Evolutionary conservation across 2,888 invertebrate species (phyloP).

Genomic region (Halictus quadricinctus): DNA sequence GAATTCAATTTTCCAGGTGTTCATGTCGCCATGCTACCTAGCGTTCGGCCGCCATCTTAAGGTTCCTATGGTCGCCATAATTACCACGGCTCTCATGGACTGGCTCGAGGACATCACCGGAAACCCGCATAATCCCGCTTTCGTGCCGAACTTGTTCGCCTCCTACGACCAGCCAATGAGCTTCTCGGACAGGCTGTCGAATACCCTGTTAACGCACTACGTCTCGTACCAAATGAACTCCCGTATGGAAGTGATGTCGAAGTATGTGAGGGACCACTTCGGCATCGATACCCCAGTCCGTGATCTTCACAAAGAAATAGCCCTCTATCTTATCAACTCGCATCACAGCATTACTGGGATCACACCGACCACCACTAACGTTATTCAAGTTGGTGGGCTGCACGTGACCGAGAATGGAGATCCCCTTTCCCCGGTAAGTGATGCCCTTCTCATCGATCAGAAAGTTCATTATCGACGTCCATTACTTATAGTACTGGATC

Average conservation of each 20-base stretch:
- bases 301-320: slow-evolving; percentile 73
- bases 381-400: slow-evolving; percentile 85
- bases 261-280: slow-evolving; percentile 68
- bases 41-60: slow-evolving; percentile 74
- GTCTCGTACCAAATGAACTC: slow-evolving; percentile 54
- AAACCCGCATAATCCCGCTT: slow-evolving; percentile 70
- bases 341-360: slow-evolving; percentile 84
- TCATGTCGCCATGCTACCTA: slow-evolving; percentile 72
- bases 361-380: slow-evolving; percentile 82
- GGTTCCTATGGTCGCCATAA: slow-evolving; percentile 69
- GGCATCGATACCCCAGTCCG: slow-evolving; percentile 59
- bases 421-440: slow-evolving; percentile 59
- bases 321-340: slow-evolving; percentile 83
- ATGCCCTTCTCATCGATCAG: not conserved
- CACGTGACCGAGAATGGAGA: slow-evolving; percentile 75
- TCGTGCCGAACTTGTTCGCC: slow-evolving; percentile 65
- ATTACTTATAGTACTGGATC: too few relatives aligned
- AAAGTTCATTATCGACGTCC: not conserved
- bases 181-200: slow-evolving; percentile 73
- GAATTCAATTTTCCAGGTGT: slow-evolving; percentile 63
- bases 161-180: slow-evolving; percentile 60
- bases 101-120: slow-evolving; percentile 73
- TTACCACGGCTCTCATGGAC: slow-evolving; percentile 68
- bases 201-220: slow-evolving; percentile 47
- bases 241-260: slow-evolving; percentile 54